Evolutionary conservation across 2,797 vertebrate genomes (phyloP).

Genomic region (Cyclura pinguis): DNA sequence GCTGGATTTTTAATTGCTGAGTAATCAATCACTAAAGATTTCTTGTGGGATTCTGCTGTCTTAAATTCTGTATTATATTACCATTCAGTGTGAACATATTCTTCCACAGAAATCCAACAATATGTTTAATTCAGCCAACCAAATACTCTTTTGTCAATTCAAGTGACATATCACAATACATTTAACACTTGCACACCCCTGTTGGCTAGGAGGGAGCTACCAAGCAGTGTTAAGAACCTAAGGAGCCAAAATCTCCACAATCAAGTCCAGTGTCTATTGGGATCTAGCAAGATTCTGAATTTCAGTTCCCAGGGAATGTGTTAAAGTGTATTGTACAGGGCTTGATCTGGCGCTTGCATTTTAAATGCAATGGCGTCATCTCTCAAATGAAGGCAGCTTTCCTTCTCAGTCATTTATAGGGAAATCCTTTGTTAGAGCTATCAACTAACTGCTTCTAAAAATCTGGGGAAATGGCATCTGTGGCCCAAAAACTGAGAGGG

Average conservation of each 20-base stretch:
- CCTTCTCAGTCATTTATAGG: neutral
- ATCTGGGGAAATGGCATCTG: neutral
- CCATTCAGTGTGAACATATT: neutral
- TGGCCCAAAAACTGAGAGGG: neutral
- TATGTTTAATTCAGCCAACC: neutral
- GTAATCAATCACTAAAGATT: neutral
- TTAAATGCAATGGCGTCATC: neutral
- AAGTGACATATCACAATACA: neutral
- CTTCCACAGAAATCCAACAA: neutral
- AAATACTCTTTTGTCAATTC: neutral
- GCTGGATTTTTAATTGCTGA: neutral
- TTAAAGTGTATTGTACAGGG: neutral
- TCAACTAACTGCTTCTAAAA: neutral
- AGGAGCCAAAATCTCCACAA: neutral
- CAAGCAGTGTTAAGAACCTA: neutral
- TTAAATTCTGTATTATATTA: neutral
- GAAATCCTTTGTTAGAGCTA: neutral
- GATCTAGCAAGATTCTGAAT: neutral
- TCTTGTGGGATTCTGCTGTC: neutral
- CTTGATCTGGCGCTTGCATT: neutral
- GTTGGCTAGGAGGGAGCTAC: neutral
- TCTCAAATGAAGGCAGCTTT: neutral
- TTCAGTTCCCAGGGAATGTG: neutral
- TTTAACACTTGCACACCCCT: neutral
- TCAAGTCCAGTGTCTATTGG: neutral